Evolutionary conservation across 2,888 invertebrate genomes (phyloP).

Genomic region (Cotesia congregata): DNA sequence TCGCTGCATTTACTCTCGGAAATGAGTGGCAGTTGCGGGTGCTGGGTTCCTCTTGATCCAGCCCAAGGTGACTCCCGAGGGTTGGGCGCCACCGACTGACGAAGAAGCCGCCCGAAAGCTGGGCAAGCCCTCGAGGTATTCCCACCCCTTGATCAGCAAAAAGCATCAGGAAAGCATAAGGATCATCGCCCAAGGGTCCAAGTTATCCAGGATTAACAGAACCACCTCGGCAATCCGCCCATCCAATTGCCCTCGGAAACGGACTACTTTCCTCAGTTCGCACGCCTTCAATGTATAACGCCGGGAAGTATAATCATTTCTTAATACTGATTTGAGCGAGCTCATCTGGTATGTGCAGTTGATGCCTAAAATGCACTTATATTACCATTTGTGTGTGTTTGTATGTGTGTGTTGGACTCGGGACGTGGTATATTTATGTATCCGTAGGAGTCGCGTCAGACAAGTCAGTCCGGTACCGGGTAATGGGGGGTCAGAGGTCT

Average conservation of each 20-base stretch:
- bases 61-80: constrained; percentile 22
- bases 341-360: not conserved
- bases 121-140: constrained; percentile 30
- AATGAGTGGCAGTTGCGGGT: constrained; percentile 58
- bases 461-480: constrained; percentile 64
- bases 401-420: constrained; percentile 43
- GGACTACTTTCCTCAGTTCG: not conserved
- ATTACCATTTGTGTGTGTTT: constrained; percentile 19
- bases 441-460: constrained; percentile 67
- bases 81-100: constrained; percentile 41
- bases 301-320: not conserved
- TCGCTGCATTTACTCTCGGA: constrained; percentile 64
- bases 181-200: not conserved
- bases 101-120: constrained; percentile 44
- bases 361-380: constrained; percentile 37
- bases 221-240: not conserved
- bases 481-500: constrained; percentile 69
- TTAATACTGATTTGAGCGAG: not conserved
- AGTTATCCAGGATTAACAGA: not conserved
- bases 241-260: not conserved
- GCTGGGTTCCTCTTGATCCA: constrained; percentile 4
- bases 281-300: not conserved
- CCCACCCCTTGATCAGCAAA: not conserved
- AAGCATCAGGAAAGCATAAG: not conserved
- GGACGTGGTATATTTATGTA: constrained; percentile 56